A percentile compares a stretch with the other conserved stretches of the same genome.
Conservation (phyloP, 2,113 vertebrate genomes). For the Sinocyclocheilus rhinocerous region DNA sequence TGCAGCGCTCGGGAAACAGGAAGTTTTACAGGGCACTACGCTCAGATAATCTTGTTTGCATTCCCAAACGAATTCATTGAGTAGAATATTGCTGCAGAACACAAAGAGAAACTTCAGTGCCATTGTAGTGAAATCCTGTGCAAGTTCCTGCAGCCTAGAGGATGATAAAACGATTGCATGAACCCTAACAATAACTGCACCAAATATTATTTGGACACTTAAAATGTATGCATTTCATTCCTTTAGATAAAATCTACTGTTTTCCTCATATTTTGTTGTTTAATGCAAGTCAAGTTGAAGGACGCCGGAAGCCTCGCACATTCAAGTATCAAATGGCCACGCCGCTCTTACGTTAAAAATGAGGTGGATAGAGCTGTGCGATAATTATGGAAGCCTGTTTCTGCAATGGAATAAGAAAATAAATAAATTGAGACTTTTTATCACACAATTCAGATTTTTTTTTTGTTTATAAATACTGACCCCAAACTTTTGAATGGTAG, state of each 20-base stretch:
- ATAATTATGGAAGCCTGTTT: too few species aligned
- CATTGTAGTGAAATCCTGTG: not conserved
- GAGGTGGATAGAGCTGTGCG: too few species aligned
- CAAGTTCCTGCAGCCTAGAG: conserved; percentile 3
- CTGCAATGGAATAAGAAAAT: too few species aligned
- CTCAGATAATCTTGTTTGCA: conserved; percentile 34
- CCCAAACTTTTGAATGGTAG: too few species aligned
- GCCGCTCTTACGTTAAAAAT: too few species aligned
- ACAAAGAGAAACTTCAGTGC: not conserved
- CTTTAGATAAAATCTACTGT: not conserved
- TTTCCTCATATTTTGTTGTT: not conserved
- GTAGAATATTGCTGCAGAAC: not conserved
- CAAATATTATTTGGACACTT: not conserved
- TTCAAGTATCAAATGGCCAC: too few species aligned
- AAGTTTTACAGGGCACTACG: conserved; percentile 33
- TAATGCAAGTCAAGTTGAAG: not conserved
- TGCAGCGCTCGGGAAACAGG: conserved; percentile 38
- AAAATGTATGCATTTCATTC: not conserved
- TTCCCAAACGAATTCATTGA: conserved; percentile 8
- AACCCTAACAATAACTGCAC: not conserved
- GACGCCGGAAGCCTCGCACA: too few species aligned
- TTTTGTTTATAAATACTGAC: too few species aligned
- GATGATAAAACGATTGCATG: not conserved
- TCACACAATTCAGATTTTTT: too few species aligned
- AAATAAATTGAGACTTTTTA: too few species aligned